These are phyloP conservation scores for Ciconia maguari DNA, from an alignment of 2,113 vertebrate species.

Conservation along the genomic window DNA sequence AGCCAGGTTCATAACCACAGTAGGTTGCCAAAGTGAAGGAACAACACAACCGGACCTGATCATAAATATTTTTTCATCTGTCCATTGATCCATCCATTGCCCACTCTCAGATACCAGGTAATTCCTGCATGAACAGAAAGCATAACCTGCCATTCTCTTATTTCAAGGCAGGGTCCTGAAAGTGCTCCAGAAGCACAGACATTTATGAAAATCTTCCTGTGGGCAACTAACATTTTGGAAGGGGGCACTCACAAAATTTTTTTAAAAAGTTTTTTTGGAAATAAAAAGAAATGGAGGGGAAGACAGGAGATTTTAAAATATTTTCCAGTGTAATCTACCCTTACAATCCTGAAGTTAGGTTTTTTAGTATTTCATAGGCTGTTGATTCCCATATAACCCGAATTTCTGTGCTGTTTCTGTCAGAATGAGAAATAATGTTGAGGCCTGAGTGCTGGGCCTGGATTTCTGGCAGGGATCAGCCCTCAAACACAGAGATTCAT, in stretches of 20 bases:
- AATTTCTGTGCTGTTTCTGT: neutral
- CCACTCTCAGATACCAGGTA: neutral
- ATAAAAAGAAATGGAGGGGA: neutral
- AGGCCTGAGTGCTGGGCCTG: neutral
- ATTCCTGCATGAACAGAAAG: neutral
- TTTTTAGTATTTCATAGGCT: neutral
- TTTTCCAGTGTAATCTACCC: neutral
- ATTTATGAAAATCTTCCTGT: neutral
- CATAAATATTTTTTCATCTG: neutral
- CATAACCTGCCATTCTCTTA: neutral
- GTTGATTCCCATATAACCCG: neutral
- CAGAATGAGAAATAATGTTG: neutral
- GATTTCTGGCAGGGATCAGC: neutral
- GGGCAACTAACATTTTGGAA: neutral
- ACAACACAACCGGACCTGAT: neutral
- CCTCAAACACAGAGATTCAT: neutral
- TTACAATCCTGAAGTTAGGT: neutral
- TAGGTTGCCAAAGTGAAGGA: neutral
- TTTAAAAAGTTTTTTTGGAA: neutral
- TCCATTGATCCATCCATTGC: neutral
- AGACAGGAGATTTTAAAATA: neutral
- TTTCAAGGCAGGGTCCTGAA: neutral
- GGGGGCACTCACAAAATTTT: neutral
- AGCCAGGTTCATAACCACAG: neutral
- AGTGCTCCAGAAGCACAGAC: neutral